Conservation (phyloP, 2,888 invertebrate genomes). For the Portevinia maculata region DNA sequence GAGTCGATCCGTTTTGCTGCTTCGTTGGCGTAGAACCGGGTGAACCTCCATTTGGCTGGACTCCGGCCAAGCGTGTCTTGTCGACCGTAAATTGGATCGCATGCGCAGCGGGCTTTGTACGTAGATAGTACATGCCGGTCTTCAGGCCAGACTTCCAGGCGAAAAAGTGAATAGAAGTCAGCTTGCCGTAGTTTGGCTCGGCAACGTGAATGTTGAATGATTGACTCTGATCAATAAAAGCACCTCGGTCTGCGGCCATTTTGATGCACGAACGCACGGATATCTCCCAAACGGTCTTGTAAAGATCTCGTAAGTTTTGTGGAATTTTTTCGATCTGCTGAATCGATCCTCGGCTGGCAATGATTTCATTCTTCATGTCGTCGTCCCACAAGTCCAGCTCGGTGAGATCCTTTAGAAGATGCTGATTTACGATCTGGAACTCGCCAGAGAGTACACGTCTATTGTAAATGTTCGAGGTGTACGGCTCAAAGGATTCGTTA, state of each 20-base stretch:
- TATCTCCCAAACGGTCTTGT: conserved; percentile 99
- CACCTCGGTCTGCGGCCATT: conserved; percentile 99
- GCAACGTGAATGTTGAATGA: conserved; percentile 99
- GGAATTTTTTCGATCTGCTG: conserved; percentile 94
- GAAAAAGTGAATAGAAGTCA: conserved; percentile 99
- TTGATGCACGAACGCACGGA: conserved; percentile 95
- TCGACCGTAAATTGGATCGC: conserved; percentile 99
- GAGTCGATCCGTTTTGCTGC: conserved; percentile 39
- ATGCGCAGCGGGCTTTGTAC: conserved; percentile 97
- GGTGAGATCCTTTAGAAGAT: conserved; percentile 95
- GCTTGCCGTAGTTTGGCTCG: conserved; percentile 95
- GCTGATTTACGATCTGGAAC: conserved; percentile 98
- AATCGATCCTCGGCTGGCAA: conserved; percentile 95
- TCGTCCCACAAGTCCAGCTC: conserved; percentile 96
- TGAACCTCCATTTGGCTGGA: conserved; percentile 69
- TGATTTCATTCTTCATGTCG: conserved; percentile 96
- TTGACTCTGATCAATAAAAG: conserved; percentile 99
- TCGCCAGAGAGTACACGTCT: conserved; percentile 97
- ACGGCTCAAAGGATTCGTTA: conserved; percentile 99
- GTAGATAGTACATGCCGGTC: conserved; percentile 99
- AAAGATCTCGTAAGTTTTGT: conserved; percentile 91
- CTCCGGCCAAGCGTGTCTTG: conserved; percentile 86
- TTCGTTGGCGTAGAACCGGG: conserved; percentile 35
- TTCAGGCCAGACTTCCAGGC: conserved; percentile 98
- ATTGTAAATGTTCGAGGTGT: conserved; percentile 98